A percentile compares a stretch with the other conserved stretches of the same genome.
These are phyloP conservation scores for Dascillus cervinus DNA, from an alignment of 2,888 invertebrate species.

Conservation along the genomic window DNA sequence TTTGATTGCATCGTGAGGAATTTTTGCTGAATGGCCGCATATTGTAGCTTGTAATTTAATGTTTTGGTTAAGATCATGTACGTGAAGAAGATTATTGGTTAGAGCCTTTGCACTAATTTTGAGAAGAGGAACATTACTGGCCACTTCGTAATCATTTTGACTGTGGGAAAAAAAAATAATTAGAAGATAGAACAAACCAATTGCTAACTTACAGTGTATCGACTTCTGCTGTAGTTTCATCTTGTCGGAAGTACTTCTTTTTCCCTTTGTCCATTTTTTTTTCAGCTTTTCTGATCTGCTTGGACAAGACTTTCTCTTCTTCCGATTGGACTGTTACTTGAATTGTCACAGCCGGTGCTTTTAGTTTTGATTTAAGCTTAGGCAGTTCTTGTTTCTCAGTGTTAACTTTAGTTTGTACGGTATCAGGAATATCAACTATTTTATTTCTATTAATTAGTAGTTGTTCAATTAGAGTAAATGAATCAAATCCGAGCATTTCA, in stretches of 20 bases:
- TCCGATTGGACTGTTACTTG: slow-evolving; percentile 81
- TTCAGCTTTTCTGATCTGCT: slow-evolving; percentile 75
- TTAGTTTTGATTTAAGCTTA: too few relatives aligned
- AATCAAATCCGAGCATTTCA: slow-evolving; percentile 81
- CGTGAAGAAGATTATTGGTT: slow-evolving; percentile 3
- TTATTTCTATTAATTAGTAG: neutral
- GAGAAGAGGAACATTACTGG: neutral
- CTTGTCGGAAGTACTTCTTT: too few relatives aligned
- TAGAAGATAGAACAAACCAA: neutral
- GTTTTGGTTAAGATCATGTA: slow-evolving; percentile 2
- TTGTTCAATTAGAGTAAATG: neutral
- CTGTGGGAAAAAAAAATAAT: slow-evolving; percentile 1
- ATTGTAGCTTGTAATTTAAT: slow-evolving; percentile 21
- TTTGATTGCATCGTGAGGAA: slow-evolving; percentile 73
- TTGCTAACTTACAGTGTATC: slow-evolving; percentile 5
- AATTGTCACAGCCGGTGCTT: slow-evolving; percentile 59
- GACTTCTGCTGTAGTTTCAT: slow-evolving; percentile 5
- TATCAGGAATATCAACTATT: neutral
- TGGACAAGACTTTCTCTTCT: slow-evolving; percentile 68
- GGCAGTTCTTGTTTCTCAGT: neutral
- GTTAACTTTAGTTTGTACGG: slow-evolving; percentile 7
- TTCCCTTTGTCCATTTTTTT: slow-evolving; percentile 56
- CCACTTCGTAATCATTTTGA: neutral
- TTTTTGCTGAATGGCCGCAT: slow-evolving; percentile 22
- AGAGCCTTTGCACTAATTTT: neutral